These are phyloP conservation scores for Pantala flavescens DNA, from an alignment of 1,140 invertebrate genomes.

Conservation along the genomic window DNA sequence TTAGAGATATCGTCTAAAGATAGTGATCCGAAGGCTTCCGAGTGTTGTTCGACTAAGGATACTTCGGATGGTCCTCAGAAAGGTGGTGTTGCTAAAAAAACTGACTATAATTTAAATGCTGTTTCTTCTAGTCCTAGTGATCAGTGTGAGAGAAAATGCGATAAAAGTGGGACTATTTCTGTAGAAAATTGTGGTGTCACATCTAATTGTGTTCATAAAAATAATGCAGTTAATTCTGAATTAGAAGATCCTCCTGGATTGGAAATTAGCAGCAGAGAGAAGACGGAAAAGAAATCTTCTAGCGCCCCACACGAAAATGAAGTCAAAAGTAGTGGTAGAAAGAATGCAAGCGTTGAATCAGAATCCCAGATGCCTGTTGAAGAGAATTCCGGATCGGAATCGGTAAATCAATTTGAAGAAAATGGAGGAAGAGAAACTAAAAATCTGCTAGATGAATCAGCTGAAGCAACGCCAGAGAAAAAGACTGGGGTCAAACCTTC, in stretches of 20 bases:
- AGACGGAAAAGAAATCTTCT: not conserved
- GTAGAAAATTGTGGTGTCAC: not conserved
- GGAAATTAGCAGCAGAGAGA: not conserved
- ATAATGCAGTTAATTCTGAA: not conserved
- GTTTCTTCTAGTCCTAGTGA: not conserved
- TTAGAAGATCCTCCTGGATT: not conserved
- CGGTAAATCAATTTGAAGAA: not conserved
- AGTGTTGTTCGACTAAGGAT: not conserved
- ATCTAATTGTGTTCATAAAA: conserved; percentile 4
- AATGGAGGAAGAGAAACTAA: conserved; percentile 30
- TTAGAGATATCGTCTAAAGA: not conserved
- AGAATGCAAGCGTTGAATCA: too few species aligned
- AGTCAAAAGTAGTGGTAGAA: too few species aligned
- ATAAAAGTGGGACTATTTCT: not conserved
- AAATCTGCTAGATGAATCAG: conserved; percentile 74
- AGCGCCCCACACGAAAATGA: not conserved
- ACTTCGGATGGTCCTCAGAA: not conserved
- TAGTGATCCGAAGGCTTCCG: not conserved
- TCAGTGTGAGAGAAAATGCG: not conserved
- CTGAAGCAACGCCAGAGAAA: conserved; percentile 82
- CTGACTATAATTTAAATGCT: not conserved
- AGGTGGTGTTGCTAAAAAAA: not conserved
- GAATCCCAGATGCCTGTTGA: too few species aligned
- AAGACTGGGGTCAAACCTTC: not conserved
- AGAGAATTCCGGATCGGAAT: too few species aligned